Evolutionary conservation across 2,113 vertebrate genomes (phyloP), one percentile per base, ranked within the genome.

Genomic region (Vicugna pacos): DNA sequence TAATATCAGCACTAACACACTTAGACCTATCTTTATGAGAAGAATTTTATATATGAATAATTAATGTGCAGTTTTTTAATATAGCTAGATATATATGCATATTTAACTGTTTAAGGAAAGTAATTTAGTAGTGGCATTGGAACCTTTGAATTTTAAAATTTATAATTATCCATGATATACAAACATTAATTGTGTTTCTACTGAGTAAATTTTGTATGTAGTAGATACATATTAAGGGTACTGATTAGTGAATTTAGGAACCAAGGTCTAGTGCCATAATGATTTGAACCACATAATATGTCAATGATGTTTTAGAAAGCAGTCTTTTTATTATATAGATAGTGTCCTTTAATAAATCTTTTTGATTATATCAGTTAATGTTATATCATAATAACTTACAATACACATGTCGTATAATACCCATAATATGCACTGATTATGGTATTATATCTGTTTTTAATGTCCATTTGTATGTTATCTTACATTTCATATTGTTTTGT

Each of bases 401-500:
- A 67, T 87, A 16, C 7, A 3, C 75, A 67, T 76, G 28, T 42
- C 38, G 5, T 42, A 42, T 83, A 96, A 81, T 86, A 56, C 30
- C 58, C 62, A 84, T n/a, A 42, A 48, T 65, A 10, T 56, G 2
- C 72, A 6, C 35, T 70, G 24, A 35, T 48, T 88, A 4, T 77
- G n/a, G 46, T 79, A 16, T 95, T 56, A 20, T 70, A 58, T 72
- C 20, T 89, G 11, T 89, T 83, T 4, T 54, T 92, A 65, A 50
- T 93, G 6, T 89, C 72, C 32, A 87, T 85, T 92, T 64, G 64
- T 82, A 48, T 75, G 26, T 69, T 67, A 32, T 82, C 35, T 96
- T 50, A 64, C 19, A 35, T 50, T 97, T 95, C 16, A 75, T 92
- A 54, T 50, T 91, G 8, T 76, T 96, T 93, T 95, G 20, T 88